Conservation (phyloP, 2,888 invertebrate species). For the Drosophila sordidapex region DNA sequence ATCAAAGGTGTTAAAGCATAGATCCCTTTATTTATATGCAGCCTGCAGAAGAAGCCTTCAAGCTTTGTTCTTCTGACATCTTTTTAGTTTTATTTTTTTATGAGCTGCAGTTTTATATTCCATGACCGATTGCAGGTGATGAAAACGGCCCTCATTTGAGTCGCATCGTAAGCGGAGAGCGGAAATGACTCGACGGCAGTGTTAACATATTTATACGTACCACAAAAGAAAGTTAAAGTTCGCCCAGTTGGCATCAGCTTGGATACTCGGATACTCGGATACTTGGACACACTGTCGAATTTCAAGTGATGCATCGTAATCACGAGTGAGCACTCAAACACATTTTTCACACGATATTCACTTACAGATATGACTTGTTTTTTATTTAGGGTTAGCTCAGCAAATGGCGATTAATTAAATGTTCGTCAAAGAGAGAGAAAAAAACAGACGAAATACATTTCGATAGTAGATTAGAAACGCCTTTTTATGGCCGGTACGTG, state of each 20-base stretch:
- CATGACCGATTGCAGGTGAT: constrained; percentile 66
- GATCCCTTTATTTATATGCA: neutral
- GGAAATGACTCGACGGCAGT: constrained; percentile 63
- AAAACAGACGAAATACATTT: constrained; percentile 7
- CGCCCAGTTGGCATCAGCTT: constrained; percentile 52
- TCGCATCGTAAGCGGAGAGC: constrained; percentile 42
- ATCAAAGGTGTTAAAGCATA: neutral
- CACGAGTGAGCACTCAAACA: constrained; percentile 8
- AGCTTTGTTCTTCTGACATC: constrained; percentile 15
- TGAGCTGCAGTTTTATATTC: constrained; percentile 53
- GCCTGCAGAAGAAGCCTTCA: constrained; percentile 45
- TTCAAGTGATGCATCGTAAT: constrained; percentile 32
- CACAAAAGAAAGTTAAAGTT: constrained; percentile 61
- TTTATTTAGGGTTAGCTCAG: constrained; percentile 9
- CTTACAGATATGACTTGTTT: constrained; percentile 56
- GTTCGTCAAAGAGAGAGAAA: constrained; percentile 61
- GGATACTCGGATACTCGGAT: neutral
- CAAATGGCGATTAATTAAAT: constrained; percentile 66
- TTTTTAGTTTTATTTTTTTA: neutral
- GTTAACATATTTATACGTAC: constrained; percentile 45
- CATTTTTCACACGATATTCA: constrained; percentile 74
- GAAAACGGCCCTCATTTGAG: constrained; percentile 49
- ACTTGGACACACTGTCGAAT: constrained; percentile 17
- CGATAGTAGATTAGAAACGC: constrained; percentile 71
- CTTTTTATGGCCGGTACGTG: constrained; percentile 74